These are phyloP conservation scores for Lynx canadensis DNA, from an alignment of 2,113 vertebrate species.

Conservation along the genomic window DNA sequence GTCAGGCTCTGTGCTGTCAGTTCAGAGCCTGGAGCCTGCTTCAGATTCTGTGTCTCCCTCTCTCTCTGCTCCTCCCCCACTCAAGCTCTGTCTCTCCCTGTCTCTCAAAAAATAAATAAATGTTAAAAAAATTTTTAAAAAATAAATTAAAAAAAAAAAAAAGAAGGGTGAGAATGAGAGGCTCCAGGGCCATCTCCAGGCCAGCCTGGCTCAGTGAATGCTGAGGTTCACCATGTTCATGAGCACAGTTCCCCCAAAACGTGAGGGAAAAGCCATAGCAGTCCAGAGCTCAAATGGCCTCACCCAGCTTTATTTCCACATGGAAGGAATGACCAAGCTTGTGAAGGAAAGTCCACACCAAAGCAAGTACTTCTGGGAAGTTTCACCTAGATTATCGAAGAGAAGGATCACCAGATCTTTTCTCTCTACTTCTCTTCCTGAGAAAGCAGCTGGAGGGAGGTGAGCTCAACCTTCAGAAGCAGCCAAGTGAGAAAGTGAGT, in stretches of 20 bases:
- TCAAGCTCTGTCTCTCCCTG: no score
- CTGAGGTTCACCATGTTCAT: not conserved
- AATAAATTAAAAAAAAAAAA: no score
- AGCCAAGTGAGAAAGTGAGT: not conserved
- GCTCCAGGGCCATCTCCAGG: not conserved
- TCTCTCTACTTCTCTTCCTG: not conserved
- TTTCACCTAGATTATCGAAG: not conserved
- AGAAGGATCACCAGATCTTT: not conserved
- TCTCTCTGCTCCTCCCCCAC: no score
- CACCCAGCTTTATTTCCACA: not conserved
- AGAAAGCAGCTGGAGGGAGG: not conserved
- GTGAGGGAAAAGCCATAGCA: not conserved
- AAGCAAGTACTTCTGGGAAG: not conserved
- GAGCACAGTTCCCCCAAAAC: not conserved
- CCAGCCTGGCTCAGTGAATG: not conserved
- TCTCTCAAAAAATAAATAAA: no score
- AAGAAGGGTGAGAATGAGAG: not conserved
- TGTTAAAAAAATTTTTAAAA: rapidly evolving
- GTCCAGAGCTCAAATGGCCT: not conserved
- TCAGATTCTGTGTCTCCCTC: no score
- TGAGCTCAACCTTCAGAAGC: not conserved
- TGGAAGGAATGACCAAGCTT: not conserved
- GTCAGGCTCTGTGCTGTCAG: no score
- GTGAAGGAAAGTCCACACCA: not conserved
- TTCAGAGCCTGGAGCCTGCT: no score